Conservation (phyloP, 2,797 vertebrate genomes). For the Crenuchus spilurus region DNA sequence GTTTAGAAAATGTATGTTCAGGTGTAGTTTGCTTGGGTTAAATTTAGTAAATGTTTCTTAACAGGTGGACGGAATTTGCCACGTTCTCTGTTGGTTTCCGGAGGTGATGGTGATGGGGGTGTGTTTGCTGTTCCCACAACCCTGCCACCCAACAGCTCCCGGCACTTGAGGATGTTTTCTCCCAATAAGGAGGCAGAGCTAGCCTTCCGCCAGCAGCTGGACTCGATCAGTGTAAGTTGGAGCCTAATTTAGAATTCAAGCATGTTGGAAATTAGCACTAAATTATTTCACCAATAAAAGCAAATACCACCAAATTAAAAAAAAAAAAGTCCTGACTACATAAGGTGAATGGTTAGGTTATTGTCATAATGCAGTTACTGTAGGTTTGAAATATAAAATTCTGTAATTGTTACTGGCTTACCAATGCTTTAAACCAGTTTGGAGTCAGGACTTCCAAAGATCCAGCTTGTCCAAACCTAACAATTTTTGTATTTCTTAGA, state of each 20-base stretch:
- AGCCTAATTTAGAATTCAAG: neutral
- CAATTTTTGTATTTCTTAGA: too few species aligned
- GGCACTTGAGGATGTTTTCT: conserved; percentile 90
- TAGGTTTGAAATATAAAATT: too few species aligned
- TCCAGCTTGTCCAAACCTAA: too few species aligned
- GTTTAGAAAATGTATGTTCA: neutral
- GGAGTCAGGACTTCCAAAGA: too few species aligned
- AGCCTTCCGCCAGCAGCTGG: conserved; percentile 91
- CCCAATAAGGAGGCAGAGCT: conserved; percentile 93
- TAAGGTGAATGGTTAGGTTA: neutral
- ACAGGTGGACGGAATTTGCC: conserved; percentile 85
- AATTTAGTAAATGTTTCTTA: neutral
- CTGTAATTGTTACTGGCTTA: neutral
- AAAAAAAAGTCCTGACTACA: neutral
- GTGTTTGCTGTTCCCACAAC: conserved; percentile 95
- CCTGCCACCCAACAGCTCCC: conserved; percentile 92
- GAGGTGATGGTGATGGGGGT: conserved; percentile 82
- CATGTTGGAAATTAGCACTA: neutral
- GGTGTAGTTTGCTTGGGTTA: neutral
- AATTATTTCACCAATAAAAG: neutral
- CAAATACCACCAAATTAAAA: neutral
- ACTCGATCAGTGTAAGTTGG: conserved; percentile 90
- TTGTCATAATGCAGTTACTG: too few species aligned
- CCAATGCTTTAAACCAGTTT: neutral
- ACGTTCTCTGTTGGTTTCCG: conserved; percentile 83